A percentile compares a stretch with the other conserved stretches of the same genome.
phyloP scores from a whole-genome alignment of 2,797 vertebrate species.

The Cygnus olor region DNA sequence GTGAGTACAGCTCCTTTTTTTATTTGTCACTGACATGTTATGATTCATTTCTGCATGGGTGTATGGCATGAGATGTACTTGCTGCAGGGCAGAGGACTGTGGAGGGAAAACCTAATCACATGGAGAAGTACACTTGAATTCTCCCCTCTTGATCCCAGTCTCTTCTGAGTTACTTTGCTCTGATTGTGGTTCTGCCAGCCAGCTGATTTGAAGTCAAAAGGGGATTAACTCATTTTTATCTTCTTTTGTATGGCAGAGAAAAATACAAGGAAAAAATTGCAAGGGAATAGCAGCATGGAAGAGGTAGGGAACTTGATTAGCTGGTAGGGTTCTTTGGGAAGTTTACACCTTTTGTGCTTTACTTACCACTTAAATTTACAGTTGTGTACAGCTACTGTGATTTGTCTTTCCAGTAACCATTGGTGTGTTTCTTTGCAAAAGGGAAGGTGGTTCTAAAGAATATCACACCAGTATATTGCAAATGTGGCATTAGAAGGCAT shows the following conservation, averaged over 20 bases:
- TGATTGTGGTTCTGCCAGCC: neutral
- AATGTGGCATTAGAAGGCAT: neutral
- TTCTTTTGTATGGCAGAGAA: neutral
- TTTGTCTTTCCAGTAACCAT: neutral
- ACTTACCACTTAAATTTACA: neutral
- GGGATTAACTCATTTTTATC: conserved; percentile 10
- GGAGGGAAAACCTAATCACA: conserved; percentile 15
- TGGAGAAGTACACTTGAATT: conserved; percentile 11
- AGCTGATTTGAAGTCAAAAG: neutral
- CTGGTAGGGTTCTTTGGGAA: neutral
- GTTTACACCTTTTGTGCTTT: neutral
- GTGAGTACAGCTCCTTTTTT: conserved; percentile 1
- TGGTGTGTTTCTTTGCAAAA: neutral
- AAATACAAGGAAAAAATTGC: neutral
- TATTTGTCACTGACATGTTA: conserved; percentile 21
- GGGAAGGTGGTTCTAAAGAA: neutral
- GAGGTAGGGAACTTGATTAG: neutral
- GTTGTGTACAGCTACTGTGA: neutral
- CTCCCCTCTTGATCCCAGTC: neutral
- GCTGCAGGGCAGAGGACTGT: conserved; percentile 7
- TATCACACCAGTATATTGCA: neutral
- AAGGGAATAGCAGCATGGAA: neutral
- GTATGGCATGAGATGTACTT: neutral
- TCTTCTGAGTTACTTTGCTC: neutral
- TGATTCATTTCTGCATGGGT: conserved; percentile 60